These are phyloP conservation scores for Leptodirus hochenwartii DNA, from an alignment of 2,888 invertebrate species.

Conservation along the genomic window DNA sequence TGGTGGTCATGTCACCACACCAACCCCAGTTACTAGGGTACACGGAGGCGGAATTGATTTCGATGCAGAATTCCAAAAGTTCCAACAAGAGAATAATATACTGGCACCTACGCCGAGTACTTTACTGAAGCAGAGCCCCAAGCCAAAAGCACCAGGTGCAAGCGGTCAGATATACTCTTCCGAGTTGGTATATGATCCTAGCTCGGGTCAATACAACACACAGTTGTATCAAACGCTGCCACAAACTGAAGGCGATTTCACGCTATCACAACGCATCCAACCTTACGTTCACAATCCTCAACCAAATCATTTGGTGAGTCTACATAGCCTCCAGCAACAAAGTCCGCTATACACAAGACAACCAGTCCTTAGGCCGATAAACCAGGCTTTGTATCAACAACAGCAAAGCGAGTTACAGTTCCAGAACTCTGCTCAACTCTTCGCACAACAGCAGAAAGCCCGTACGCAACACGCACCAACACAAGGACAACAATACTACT, in stretches of 20 bases:
- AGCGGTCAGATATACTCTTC: constrained; percentile 52
- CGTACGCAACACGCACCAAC: constrained; percentile 20
- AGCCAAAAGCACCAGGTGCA: constrained; percentile 12
- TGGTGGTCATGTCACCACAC: constrained; percentile 20
- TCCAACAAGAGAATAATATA: constrained; percentile 45
- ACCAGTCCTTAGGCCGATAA: constrained; percentile 17
- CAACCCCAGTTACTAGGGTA: constrained; percentile 20
- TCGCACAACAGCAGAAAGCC: constrained; percentile 28
- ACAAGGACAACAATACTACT: constrained; percentile 35
- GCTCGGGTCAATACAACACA: constrained; percentile 60
- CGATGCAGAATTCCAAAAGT: constrained; percentile 56
- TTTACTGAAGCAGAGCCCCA: constrained; percentile 24
- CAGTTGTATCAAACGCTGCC: constrained; percentile 60
- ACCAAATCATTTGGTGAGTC: constrained; percentile 30
- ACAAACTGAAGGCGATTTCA: constrained; percentile 51
- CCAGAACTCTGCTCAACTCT: constrained; percentile 35
- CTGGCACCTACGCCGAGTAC: constrained; percentile 33
- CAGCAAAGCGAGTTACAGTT: constrained; percentile 46
- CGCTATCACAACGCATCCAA: constrained; percentile 54
- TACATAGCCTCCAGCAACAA: constrained; percentile 37
- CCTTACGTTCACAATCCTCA: constrained; percentile 46
- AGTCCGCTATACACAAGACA: constrained; percentile 31
- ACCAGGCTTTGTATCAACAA: constrained; percentile 31
- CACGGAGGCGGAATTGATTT: constrained; percentile 32
- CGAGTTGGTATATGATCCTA: constrained; percentile 57